Base-by-base conservation (phyloP, 2,797 vertebrate species). In the Harpagifer antarcticus region DNA sequence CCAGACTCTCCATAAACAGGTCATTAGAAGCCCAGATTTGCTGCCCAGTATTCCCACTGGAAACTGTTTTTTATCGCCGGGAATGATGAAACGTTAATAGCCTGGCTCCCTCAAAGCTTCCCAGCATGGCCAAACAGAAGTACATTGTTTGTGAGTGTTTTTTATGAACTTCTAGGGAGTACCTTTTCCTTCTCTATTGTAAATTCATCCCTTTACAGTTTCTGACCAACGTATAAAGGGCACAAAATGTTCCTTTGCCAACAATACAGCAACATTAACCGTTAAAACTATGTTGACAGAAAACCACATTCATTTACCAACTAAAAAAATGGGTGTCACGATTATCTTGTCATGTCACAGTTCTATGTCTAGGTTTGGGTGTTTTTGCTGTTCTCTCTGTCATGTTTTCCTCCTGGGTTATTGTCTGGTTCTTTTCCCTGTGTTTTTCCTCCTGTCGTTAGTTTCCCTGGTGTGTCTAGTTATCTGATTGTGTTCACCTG, bases 1-100 rank as follows among this genome's bases (percentile, higher is more conserved):
- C 50, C 72, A 72, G 68, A 73, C 59, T 56, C 76, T 85, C 80
- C 69, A 83, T 66, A 91, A 91, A 81, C 80, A 83, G 91, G 90
- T 87, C 91, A 89, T 0, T 54, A 81, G 49, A 78, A 85, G 72
- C 75, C 55, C 52, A 74, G 57, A 75, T 70, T 72, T n/a, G 40
- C 65, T 42, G 44, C 37, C 23, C 70, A 33, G 68, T 78, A 58
- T 81, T 79, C 81, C 76, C 63, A 20, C 17, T 73, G 61, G 79
- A 77, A 79, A 50, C 37, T 16, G 7, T 0, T 58, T 86, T 57
- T 48, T 20, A 72, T 59, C 17, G n/a, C 78, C 76, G 73, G 78
- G 73, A 86, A 58, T 81, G 73, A 74, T 80, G 68, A 33, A 27
- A 15, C 5, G 8, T 71, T 77, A 70, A 85, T 66, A 60, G 27